phyloP scores from a whole-genome alignment of 2,888 invertebrate genomes.

The Microctonus aethiopoides region DNA sequence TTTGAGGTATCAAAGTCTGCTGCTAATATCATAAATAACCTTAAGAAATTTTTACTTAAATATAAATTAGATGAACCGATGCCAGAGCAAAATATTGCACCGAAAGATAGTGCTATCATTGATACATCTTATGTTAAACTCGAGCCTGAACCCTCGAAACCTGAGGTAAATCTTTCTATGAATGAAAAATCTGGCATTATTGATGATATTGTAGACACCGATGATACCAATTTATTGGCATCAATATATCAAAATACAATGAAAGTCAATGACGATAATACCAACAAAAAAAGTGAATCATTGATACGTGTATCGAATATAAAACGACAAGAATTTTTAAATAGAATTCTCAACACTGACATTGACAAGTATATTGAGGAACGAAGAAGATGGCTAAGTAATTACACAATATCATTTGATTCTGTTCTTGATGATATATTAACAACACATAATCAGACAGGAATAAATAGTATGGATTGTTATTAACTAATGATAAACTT shows the following conservation, averaged over 20 bases:
- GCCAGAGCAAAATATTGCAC: conserved; percentile 41
- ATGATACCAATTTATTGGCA: conserved; percentile 74
- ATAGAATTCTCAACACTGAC: conserved; percentile 71
- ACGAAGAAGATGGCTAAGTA: conserved; percentile 75
- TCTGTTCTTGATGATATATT: conserved; percentile 82
- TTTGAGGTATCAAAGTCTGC: conserved; percentile 77
- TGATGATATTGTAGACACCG: conserved; percentile 74
- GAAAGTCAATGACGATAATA: conserved; percentile 58
- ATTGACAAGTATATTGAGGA: conserved; percentile 73
- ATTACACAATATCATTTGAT: conserved; percentile 75
- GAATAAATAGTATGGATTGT: conserved; percentile 78
- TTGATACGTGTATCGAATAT: conserved; percentile 61
- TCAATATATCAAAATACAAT: conserved; percentile 73
- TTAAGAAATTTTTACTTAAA: conserved; percentile 69
- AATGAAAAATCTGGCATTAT: conserved; percentile 71
- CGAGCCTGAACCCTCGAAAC: conserved; percentile 49
- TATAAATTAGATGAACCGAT: conserved; percentile 59
- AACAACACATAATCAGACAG: conserved; percentile 71
- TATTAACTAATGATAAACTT: conserved; percentile 68
- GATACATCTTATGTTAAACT: conserved; percentile 54
- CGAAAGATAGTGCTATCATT: conserved; percentile 54
- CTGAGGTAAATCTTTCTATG: conserved; percentile 48
- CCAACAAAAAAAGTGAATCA: conserved; percentile 55
- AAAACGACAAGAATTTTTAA: conserved; percentile 73
- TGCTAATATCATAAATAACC: conserved; percentile 69